A percentile compares a stretch with the other conserved stretches of the same genome.
Evolutionary conservation across 2,113 vertebrate genomes (phyloP).

Genomic region (Fulmarus glacialis): DNA sequence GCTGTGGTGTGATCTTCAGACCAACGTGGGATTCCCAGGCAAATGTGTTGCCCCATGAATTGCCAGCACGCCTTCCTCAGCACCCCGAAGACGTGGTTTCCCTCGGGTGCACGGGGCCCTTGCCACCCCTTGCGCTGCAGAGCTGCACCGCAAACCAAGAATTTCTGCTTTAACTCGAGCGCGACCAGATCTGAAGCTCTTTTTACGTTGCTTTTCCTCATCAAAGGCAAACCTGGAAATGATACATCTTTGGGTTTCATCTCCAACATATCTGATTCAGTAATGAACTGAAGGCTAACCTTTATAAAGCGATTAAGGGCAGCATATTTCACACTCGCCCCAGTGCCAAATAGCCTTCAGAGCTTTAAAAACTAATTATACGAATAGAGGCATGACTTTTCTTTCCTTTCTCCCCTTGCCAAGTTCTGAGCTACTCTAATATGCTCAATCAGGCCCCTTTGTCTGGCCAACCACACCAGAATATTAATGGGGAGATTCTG

Average conservation of each 20-base stretch:
- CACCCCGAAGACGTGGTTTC: accelerated
- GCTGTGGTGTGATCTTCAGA: background rate
- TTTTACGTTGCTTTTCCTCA: background rate
- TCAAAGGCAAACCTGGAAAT: conserved; percentile 61
- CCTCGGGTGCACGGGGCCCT: accelerated
- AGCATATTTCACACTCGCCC: conserved; percentile 6
- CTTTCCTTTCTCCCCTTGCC: conserved; percentile 15
- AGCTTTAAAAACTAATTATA: conserved; percentile 72
- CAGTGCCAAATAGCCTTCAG: conserved; percentile 47
- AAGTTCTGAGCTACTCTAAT: conserved; percentile 17
- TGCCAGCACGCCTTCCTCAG: background rate
- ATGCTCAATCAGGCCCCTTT: conserved; percentile 43
- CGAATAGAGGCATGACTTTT: conserved; percentile 32
- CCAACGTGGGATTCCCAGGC: background rate
- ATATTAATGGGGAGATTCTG: conserved; percentile 31
- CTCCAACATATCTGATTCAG: conserved; percentile 20
- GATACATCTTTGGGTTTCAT: conserved; percentile 48
- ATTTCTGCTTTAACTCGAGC: background rate
- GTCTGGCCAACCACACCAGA: background rate
- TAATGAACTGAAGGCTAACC: conserved; percentile 64
- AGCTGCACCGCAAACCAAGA: background rate
- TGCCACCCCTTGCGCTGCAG: background rate
- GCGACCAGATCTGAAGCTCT: background rate
- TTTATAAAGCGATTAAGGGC: conserved; percentile 64
- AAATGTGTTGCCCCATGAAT: accelerated